Conservation (phyloP, 1,140 invertebrate species). For the Teleogryllus occipitalis region DNA sequence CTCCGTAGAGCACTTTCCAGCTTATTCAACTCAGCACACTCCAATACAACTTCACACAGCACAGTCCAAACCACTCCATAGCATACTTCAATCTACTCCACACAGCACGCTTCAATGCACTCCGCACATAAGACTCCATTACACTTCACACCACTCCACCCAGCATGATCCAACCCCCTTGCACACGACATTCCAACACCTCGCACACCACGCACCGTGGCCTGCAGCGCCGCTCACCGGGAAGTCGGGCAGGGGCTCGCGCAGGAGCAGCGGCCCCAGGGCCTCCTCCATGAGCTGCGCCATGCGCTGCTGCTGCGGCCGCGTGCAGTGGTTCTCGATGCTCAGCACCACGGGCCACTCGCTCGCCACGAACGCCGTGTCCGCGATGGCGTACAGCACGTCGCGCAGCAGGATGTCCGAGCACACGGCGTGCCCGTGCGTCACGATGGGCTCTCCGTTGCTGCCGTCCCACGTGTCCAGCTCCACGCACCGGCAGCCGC, state of each 20-base stretch:
- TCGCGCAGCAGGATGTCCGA: constrained; percentile 51
- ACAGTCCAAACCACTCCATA: too few relatives aligned
- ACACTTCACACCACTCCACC: too few relatives aligned
- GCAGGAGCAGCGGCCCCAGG: constrained; percentile 52
- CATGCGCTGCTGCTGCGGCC: constrained; percentile 58
- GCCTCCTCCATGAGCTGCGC: constrained; percentile 65
- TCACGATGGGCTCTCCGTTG: constrained; percentile 61
- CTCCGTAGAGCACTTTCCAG: too few relatives aligned
- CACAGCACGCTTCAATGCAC: too few relatives aligned
- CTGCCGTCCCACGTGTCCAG: constrained; percentile 64
- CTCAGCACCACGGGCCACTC: constrained; percentile 60
- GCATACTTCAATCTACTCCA: too few relatives aligned
- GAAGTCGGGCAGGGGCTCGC: constrained; percentile 34
- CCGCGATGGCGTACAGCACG: constrained; percentile 56
- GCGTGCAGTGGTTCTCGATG: constrained; percentile 66
- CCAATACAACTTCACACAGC: too few relatives aligned
- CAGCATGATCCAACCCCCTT: too few relatives aligned
- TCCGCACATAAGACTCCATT: too few relatives aligned
- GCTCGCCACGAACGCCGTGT: constrained; percentile 59
- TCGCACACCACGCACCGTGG: not conserved
- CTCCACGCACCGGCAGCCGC: constrained; percentile 57
- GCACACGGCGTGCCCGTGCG: constrained; percentile 65
- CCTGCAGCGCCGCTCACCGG: not conserved
- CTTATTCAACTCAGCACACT: too few relatives aligned
- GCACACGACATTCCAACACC: too few relatives aligned